Conservation (phyloP, 2,888 invertebrate species). For the Zygothrica quintamaculata region DNA sequence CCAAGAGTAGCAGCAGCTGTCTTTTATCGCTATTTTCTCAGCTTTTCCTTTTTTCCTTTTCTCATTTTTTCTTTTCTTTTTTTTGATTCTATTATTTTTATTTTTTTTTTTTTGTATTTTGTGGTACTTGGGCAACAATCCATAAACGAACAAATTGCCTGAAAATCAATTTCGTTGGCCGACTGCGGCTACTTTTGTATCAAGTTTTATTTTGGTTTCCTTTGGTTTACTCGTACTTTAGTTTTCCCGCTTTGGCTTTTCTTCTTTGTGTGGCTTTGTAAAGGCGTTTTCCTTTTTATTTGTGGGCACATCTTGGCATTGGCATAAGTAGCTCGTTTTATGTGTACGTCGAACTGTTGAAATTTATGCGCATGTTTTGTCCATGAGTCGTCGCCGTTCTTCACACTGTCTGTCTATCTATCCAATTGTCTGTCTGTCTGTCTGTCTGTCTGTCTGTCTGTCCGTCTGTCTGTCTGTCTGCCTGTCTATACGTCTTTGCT, state of each 20-base stretch:
- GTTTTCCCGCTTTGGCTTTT: conserved; percentile 36
- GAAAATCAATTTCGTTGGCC: conserved; percentile 79
- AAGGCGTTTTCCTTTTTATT: conserved; percentile 53
- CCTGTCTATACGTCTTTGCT: neutral
- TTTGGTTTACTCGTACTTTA: conserved; percentile 6
- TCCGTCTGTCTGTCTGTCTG: neutral
- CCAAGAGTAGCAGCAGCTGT: conserved; percentile 64
- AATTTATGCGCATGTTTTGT: conserved; percentile 75
- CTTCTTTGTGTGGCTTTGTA: conserved; percentile 63
- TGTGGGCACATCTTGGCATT: conserved; percentile 46
- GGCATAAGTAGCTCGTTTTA: conserved; percentile 67
- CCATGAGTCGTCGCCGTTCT: conserved; percentile 4
- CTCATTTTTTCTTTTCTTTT: neutral
- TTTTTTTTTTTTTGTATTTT: neutral
- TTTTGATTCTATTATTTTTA: neutral
- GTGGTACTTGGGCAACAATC: conserved; percentile 57
- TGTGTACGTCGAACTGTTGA: conserved; percentile 56
- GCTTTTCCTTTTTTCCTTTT: conserved; percentile 13
- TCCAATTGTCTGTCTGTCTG: conserved; percentile 8
- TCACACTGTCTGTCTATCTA: conserved; percentile 18
- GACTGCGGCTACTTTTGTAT: conserved; percentile 61
- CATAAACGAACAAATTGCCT: conserved; percentile 81
- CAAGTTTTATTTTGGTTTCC: conserved; percentile 43
- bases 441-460: neutral
- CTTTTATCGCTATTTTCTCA: conserved; percentile 55